A percentile compares a stretch with the other conserved stretches of the same genome.
Conservation (phyloP, 2,113 vertebrate genomes). For the Scortum barcoo region DNA sequence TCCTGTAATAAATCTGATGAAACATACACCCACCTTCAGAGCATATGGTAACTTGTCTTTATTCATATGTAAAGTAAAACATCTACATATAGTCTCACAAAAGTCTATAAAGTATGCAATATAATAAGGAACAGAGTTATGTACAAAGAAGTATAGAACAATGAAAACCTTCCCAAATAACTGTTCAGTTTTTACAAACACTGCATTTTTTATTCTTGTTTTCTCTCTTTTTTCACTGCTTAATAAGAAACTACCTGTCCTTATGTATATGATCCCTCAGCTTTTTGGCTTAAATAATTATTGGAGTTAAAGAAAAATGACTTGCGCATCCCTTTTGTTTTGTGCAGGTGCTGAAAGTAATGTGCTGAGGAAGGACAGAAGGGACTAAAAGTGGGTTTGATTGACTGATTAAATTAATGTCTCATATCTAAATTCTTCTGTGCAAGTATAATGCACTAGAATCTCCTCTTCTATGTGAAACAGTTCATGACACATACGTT, state of each 20-base stretch:
- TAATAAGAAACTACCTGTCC: background rate
- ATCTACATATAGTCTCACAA: background rate
- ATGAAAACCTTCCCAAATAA: background rate
- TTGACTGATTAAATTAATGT: background rate
- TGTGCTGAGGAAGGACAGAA: background rate
- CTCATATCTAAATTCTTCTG: too few relatives aligned
- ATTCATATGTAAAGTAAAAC: constrained; percentile 5
- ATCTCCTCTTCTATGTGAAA: background rate
- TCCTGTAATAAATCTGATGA: background rate
- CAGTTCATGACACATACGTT: background rate
- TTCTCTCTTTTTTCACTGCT: background rate
- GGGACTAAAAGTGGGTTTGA: background rate
- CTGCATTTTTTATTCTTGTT: background rate
- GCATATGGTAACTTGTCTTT: constrained; percentile 38
- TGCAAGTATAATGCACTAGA: background rate
- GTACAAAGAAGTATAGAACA: background rate
- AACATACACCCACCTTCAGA: background rate
- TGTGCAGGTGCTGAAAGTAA: background rate
- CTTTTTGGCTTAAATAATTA: background rate
- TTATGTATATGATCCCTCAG: background rate
- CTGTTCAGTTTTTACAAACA: background rate
- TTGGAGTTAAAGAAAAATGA: background rate
- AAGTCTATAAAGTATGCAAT: background rate
- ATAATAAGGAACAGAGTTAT: background rate
- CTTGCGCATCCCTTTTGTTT: background rate